Evolutionary conservation across 2,113 vertebrate genomes (phyloP).

Genomic region (Empidonax alnorum): DNA sequence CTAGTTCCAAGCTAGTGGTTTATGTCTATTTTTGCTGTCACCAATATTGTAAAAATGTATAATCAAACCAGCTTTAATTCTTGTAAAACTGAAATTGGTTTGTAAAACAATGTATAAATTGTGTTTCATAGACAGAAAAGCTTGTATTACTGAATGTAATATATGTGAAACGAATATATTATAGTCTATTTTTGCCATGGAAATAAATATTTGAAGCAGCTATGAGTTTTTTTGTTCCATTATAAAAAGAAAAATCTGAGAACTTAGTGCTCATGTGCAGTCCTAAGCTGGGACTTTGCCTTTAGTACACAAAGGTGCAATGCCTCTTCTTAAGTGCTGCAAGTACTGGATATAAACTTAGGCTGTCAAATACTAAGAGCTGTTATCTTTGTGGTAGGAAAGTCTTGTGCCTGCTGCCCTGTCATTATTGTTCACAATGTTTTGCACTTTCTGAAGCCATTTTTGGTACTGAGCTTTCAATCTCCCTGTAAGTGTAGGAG

Average conservation of each 20-base stretch:
- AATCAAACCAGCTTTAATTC: slow-evolving; percentile 70
- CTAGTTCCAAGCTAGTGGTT: slow-evolving; percentile 59
- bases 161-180: slow-evolving; percentile 79
- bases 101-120: slow-evolving; percentile 75
- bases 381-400: background rate
- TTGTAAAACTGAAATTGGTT: slow-evolving; percentile 72
- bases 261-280: background rate
- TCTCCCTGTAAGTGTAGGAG: background rate
- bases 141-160: slow-evolving; percentile 78
- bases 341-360: background rate
- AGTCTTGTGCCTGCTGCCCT: background rate
- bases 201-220: slow-evolving; percentile 79
- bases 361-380: background rate
- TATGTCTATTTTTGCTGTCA: slow-evolving; percentile 52
- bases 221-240: background rate
- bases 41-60: slow-evolving; percentile 74
- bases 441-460: background rate
- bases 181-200: slow-evolving; percentile 81
- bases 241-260: background rate
- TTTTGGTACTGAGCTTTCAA: background rate
- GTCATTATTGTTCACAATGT: background rate
- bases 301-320: background rate
- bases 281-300: background rate
- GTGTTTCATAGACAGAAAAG: slow-evolving; percentile 72
- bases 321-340: background rate